Base-by-base conservation (phyloP, 2,113 vertebrate genomes). In the Aythya baeri region DNA sequence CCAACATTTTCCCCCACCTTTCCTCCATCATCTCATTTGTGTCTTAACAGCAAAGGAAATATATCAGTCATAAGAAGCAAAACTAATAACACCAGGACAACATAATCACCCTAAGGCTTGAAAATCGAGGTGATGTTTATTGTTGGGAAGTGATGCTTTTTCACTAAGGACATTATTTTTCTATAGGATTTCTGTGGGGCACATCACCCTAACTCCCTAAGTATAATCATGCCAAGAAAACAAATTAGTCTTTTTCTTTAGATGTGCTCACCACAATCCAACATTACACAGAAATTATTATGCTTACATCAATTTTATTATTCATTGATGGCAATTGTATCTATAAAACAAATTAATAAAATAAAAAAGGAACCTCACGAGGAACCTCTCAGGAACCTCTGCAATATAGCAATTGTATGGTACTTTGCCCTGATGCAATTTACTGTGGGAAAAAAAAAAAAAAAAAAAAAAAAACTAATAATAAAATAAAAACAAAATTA, bases 361-460 rank as follows among this genome's bases (percentile, higher is more conserved):
- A 8, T 57, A 70, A 15, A 84, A 46, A 41, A 41, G 50, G 41
- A 57, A 50, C 0, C 5, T 65, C 27, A 0, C 32, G 68, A 55
- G 61, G 41, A 41, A 41, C 41, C 41, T 86, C 43, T 76, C 76
- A 83, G 46, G 31, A 36, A 81, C 32, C 13, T 54, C 17, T 92
- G 17, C 75, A 93, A 91, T 82, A 21, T 6, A 65, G 22, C 71
- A 58, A 54, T 74, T 87, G 59, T 38, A 63, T 85, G 55, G 57
- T 81, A 73, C 66, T 96, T 85, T 91, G 74, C n/a, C 61, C 61
- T 49, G 68, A 91, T 90, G 36, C 63, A 65, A 86, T 92, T 92
- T 96, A 66, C 85, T 95, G 44, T 95, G 44, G 93, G 26, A 5
- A 29, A 65, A 65, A 88, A 50, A 44, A 44, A 11, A 93, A 66